A percentile compares a stretch with the other conserved stretches of the same genome.
These are phyloP conservation scores for Anableps anableps DNA, from an alignment of 2,797 vertebrate species.

Conservation along the genomic window DNA sequence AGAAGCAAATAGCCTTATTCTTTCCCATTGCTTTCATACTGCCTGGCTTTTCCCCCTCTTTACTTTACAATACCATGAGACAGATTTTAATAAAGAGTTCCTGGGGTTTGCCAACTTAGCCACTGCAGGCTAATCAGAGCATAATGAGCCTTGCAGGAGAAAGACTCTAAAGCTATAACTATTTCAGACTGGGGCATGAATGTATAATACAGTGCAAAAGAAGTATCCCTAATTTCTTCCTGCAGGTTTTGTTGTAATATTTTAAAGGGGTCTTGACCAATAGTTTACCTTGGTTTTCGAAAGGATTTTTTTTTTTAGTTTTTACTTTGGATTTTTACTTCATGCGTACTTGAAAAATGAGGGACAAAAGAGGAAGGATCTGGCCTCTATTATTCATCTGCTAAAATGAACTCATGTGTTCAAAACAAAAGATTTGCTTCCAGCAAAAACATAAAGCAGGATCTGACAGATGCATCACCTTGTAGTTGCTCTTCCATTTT, in stretches of 20 bases:
- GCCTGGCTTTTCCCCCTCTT: background rate
- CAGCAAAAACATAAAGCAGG: background rate
- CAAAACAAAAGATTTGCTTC: background rate
- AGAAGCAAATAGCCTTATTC: background rate
- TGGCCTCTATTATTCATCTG: background rate
- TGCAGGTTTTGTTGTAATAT: background rate
- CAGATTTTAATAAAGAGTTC: background rate
- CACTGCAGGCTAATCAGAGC: background rate
- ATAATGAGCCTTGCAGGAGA: background rate
- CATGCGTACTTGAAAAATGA: background rate
- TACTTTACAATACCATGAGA: slow-evolving; percentile 7
- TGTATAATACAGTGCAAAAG: background rate
- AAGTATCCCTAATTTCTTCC: background rate
- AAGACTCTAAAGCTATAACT: background rate
- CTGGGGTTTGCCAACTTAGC: background rate
- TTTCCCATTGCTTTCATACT: background rate
- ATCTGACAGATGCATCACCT: background rate
- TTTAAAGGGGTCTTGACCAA: background rate
- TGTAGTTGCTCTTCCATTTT: background rate
- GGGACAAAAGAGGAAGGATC: background rate
- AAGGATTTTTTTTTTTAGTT: background rate
- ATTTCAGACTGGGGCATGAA: background rate
- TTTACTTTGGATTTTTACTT: background rate
- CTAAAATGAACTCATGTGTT: background rate
- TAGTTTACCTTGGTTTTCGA: background rate